Base-by-base conservation (phyloP, 1,140 invertebrate species). In the Arion vulgaris region DNA sequence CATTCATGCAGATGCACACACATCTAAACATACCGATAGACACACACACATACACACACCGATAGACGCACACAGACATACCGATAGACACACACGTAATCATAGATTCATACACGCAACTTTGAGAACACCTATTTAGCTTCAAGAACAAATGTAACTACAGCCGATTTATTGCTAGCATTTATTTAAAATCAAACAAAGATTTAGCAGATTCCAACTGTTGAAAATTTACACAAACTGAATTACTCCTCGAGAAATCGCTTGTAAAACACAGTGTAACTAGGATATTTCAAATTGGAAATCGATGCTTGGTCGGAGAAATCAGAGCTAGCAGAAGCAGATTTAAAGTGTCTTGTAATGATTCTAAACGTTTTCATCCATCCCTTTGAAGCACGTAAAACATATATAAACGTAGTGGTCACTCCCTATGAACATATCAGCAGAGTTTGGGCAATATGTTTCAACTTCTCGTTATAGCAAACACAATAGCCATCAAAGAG, bases 401-500 rank as follows among this genome's bases (percentile, higher is more conserved):
- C n/a, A n/a, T n/a, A n/a, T n/a, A n/a, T n/a, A n/a, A n/a, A n/a
- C n/a, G n/a, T n/a, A n/a, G n/a, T n/a, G n/a, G n/a, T n/a, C n/a
- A n/a, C n/a, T n/a, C n/a, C n/a, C n/a, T n/a, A n/a, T n/a, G n/a
- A n/a, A n/a, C n/a, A n/a, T n/a, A n/a, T n/a, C n/a, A n/a, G n/a
- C n/a, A n/a, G n/a, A n/a, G n/a, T n/a, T n/a, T n/a, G n/a, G n/a
- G n/a, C n/a, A 7, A 45, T 15, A 45, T 45, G 41, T 45, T 38
- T 79, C 41, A 82, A 38, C 83, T 81, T 28, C 79, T 83, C 0
- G 87, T 88, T 32, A 91, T 77, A 28, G 90, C 90, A 83, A 90
- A 88, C 38, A 90, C 81, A 62, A 91, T 82, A 15, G 90, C 89
- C 88, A 91, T 91, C 45, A 90, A 82, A 53, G 88, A 83, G 79